These are phyloP conservation scores for Agriopis aurantiaria DNA, from an alignment of 2,888 invertebrate species.

Conservation along the genomic window DNA sequence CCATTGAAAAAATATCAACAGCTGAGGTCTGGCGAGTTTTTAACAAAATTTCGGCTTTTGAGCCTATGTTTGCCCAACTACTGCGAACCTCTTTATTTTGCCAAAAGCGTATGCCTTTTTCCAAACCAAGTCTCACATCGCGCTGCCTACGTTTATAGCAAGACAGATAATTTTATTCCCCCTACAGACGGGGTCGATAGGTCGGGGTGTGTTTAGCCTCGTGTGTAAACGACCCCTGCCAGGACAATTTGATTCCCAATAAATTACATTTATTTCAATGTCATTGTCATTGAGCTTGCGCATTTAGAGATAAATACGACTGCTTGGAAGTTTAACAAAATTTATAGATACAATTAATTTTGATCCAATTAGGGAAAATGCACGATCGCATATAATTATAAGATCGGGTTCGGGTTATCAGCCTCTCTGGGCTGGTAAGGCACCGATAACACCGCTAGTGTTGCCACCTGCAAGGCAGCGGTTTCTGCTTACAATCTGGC, in stretches of 20 bases:
- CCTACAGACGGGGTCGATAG: slow-evolving; percentile 62
- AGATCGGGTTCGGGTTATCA: not conserved
- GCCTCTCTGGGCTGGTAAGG: no score
- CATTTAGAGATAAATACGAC: slow-evolving; percentile 40
- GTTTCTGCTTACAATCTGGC: no score
- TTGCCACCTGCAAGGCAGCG: no score
- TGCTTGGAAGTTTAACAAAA: slow-evolving; percentile 6
- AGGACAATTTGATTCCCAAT: slow-evolving; percentile 76
- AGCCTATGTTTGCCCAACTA: no score
- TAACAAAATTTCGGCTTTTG: no score
- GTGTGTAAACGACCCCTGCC: slow-evolving; percentile 74
- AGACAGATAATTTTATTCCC: slow-evolving; percentile 80
- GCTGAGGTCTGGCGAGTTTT: no score
- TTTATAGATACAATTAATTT: not conserved
- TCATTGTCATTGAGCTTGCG: slow-evolving; percentile 57
- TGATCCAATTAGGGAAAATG: not conserved
- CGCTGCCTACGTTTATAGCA: slow-evolving; percentile 64
- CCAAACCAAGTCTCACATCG: slow-evolving; percentile 60
- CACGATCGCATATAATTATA: not conserved
- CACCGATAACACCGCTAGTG: no score
- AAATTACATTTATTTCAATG: slow-evolving; percentile 73
- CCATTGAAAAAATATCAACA: no score
- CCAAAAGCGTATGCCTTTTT: slow-evolving; percentile 50
- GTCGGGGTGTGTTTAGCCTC: slow-evolving; percentile 70
- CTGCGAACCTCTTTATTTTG: not conserved